Percentiles rank a stretch among this genome's conserved stretches.
These are phyloP conservation scores for Flexamia atlantica DNA, from an alignment of 2,888 invertebrate species.

Conservation along the genomic window DNA sequence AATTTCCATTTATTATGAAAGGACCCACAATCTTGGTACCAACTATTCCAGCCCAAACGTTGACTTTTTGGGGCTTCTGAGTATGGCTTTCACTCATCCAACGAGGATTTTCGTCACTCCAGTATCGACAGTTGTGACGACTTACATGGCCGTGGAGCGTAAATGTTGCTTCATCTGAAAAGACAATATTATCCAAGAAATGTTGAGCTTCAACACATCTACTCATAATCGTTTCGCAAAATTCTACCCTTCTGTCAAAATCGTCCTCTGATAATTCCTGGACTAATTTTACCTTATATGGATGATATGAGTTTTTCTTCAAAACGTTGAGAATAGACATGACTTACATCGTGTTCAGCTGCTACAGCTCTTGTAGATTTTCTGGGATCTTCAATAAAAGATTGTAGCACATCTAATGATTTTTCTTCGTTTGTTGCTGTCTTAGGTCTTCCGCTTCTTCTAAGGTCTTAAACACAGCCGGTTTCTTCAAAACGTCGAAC, in stretches of 20 bases:
- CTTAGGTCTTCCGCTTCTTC: slow-evolving; percentile 4
- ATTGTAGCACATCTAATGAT: background rate
- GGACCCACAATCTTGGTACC: slow-evolving; percentile 29
- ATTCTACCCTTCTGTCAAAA: slow-evolving; percentile 24
- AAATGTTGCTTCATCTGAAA: slow-evolving; percentile 39
- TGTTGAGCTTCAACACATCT: slow-evolving; percentile 11
- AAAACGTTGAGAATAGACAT: no score
- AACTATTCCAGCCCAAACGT: no score
- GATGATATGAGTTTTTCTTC: no score
- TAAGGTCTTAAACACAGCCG: no score
- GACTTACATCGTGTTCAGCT: no score
- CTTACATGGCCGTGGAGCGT: slow-evolving; percentile 48
- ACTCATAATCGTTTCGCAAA: slow-evolving; percentile 31
- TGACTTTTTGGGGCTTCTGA: slow-evolving; percentile 64
- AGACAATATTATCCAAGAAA: slow-evolving; percentile 51
- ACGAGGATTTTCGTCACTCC: no score
- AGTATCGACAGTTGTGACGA: slow-evolving; percentile 3
- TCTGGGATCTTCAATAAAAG: no score
- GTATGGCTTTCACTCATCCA: slow-evolving; percentile 38
- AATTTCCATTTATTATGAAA: slow-evolving; percentile 15
- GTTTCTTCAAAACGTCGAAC: background rate
- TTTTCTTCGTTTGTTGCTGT: background rate
- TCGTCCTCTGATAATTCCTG: no score
- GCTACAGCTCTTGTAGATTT: no score
- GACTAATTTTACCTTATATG: no score